Evolutionary conservation across 2,113 vertebrate genomes (phyloP), one percentile per base, ranked within the genome.

Genomic region (Sapayoa aenigma): DNA sequence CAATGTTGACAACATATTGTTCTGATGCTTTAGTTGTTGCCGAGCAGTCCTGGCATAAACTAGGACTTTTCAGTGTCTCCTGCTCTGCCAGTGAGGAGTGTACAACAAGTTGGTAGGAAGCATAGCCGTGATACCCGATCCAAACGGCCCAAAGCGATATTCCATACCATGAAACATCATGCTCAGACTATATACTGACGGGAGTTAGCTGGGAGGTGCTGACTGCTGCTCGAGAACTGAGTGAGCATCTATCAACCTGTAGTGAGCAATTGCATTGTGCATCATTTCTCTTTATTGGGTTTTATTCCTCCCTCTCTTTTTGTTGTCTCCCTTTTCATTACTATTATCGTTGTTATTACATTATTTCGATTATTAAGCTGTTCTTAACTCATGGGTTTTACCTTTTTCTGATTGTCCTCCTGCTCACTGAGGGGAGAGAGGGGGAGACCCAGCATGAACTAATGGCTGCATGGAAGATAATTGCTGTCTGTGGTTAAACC

Each of bases 381-480:
- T 55, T 49, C 41, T 55, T 62, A 69, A 5, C 35, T 14, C 6
- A 8, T 0, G 0, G 1, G 25, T 47, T 69, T 76, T 60, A 35
- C 21, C 24, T 46, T 69, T 68, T 47, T 16, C 47, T 0, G 0
- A 41, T 55, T 69, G 55, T 76, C 4, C 14, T 90, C 35, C 21
- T 24, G 0, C 17, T 25, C 14, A 27, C 8, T 0, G 0, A 27
- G 41, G 8, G 27, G 21, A 22, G 9, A 10, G 6, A 76, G 2
- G 8, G 30, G 28, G 17, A 47, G 47, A 21, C 25, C 30, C 14
- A 76, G 24, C 21, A 9, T 55, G 18, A 62, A 25, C 0, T 0
- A 83, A 41, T 41, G n/a, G 14, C 20, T 83, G 25, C 47, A 22
- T 31, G 21, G 41, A 53, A 49, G 12, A 2, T 55, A 53, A 69